phyloP scores from a whole-genome alignment of 2,113 vertebrate species.

The Salvelinus fontinalis region DNA sequence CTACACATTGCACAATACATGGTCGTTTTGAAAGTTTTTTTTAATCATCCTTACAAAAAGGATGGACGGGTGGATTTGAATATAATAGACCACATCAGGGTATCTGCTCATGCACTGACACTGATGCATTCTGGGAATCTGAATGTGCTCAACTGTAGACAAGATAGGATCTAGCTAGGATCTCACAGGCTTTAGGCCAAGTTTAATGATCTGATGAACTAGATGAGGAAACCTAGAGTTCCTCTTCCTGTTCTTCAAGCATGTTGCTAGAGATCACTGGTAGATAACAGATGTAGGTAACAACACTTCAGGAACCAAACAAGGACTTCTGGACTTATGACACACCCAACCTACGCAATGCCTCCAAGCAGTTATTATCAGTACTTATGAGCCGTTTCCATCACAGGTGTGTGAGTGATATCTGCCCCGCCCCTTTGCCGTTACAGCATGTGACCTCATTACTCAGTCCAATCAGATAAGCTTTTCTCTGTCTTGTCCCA shows the following conservation, averaged over 20 bases:
- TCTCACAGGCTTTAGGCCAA: not conserved
- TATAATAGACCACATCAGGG: too few relatives aligned
- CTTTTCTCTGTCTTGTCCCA: not conserved
- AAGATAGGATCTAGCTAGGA: not conserved
- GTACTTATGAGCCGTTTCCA: not conserved
- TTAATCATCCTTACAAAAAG: too few relatives aligned
- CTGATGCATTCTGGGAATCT: too few relatives aligned
- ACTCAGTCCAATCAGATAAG: not conserved
- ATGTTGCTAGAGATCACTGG: not conserved
- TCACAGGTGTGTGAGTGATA: conserved; percentile 47
- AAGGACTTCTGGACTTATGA: not conserved
- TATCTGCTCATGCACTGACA: too few relatives aligned
- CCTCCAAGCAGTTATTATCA: conserved; percentile 46
- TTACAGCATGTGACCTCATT: not conserved
- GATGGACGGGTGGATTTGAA: too few relatives aligned
- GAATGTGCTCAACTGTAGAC: too few relatives aligned
- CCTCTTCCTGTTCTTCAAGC: not conserved
- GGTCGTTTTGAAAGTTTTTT: too few relatives aligned
- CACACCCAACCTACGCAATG: not conserved
- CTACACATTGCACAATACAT: too few relatives aligned
- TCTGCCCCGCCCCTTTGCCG: not conserved
- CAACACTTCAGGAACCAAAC: not conserved
- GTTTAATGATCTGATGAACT: not conserved
- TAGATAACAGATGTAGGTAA: not conserved
- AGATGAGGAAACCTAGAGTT: not conserved